Evolutionary conservation across 2,113 vertebrate species (phyloP).

Genomic region (Plestiodon gilberti): DNA sequence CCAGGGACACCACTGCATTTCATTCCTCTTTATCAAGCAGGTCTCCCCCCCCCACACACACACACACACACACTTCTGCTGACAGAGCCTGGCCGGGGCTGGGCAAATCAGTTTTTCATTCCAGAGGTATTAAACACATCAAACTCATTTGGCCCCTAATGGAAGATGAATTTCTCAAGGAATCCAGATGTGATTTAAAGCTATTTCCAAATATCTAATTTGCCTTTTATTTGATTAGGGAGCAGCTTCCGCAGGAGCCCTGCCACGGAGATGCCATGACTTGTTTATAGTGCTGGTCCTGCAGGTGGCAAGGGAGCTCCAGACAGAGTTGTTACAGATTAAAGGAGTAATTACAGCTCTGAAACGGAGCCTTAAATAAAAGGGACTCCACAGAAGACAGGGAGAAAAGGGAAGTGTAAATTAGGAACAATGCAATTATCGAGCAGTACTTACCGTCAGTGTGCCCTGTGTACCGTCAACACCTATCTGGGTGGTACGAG

Average conservation of each 20-base stretch:
- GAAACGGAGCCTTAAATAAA: slow-evolving; percentile 61
- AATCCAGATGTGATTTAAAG: slow-evolving; percentile 71
- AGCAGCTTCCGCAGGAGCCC: slow-evolving; percentile 54
- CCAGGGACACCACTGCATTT: slow-evolving; percentile 42
- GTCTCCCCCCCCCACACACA: background rate
- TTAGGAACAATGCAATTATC: slow-evolving; percentile 32
- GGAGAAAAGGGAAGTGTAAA: slow-evolving; percentile 49
- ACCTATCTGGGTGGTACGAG: background rate
- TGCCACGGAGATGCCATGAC: slow-evolving; percentile 29
- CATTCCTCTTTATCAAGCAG: slow-evolving; percentile 11
- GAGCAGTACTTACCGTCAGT: slow-evolving; percentile 22
- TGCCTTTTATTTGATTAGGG: slow-evolving; percentile 68
- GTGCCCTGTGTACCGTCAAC: background rate
- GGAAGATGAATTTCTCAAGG: slow-evolving; percentile 56
- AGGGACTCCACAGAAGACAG: slow-evolving; percentile 41
- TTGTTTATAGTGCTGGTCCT: slow-evolving; percentile 40
- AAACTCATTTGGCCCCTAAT: slow-evolving; percentile 53
- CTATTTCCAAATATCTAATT: slow-evolving; percentile 70
- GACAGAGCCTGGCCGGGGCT: background rate
- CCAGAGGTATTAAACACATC: slow-evolving; percentile 47
- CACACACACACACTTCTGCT: too few species aligned
- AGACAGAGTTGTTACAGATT: slow-evolving; percentile 38
- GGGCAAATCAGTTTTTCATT: background rate
- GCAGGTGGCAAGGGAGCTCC: background rate
- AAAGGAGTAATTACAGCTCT: slow-evolving; percentile 62